Base-by-base conservation (phyloP, 2,113 vertebrate species). In the Bubo bubo region DNA sequence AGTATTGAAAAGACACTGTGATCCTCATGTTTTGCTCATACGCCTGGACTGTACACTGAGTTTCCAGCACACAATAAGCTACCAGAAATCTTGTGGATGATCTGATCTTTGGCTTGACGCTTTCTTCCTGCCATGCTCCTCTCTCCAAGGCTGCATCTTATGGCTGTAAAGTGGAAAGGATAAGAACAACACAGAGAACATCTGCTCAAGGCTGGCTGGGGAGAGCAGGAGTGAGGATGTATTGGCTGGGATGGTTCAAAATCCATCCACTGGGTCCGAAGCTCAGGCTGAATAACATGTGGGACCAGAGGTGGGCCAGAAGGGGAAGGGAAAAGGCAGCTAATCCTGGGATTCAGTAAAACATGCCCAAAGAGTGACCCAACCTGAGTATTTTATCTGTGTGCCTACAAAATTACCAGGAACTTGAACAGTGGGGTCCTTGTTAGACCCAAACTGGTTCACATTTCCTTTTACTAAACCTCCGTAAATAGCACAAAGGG, bases 1-100 rank as follows among this genome's bases (percentile, higher is more conserved):
- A 30, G 3, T 1, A 6, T 1, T 34, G 73, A n/a, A 87, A 81
- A 79, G 32, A 5, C 17, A 37, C 22, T 1, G 0, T 4, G 8
- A 20, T 45, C 53, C 43, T 91, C 34, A 3, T 8, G 4, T 43
- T 92, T 20, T 59, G 6, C 85, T 56, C 71, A 14, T 6, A 4
- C 39, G 26, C 73, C 62, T 43, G 43, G 37, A 15, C 35, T 3
- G 2, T 2, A 16, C 1, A 2, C 18, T 60, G 81, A 39, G n/a
- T 43, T 82, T 17, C 62, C 79, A 76, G 37, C 8, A 7, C 3
- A 13, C 32, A 35, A 7, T 8, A 41, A 89, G 9, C 23, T 50
- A 39, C 63, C 47, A 84, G 15, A 80, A 66, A 14, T n/a, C 50
- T 56, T 20, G 9, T 8, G 39, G 10, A 14, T 8, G 9, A 13